phyloP scores from a whole-genome alignment of 2,888 invertebrate species.

The Caenorhabditis sulstoni region DNA sequence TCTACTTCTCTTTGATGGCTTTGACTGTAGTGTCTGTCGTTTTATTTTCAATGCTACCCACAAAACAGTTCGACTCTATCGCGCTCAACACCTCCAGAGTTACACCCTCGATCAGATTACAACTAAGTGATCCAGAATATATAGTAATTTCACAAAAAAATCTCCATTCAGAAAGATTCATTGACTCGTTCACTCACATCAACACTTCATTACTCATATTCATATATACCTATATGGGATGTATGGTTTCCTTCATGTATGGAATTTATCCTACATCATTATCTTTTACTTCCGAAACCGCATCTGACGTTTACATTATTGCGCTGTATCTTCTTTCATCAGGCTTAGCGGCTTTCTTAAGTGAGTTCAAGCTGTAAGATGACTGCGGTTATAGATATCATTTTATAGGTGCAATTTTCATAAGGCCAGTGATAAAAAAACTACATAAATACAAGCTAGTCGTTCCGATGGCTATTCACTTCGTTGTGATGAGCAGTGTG shows the following conservation, averaged over 20 bases:
- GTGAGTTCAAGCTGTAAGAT: no score
- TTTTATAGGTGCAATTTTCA: slow-evolving; percentile 50
- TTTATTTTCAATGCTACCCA: slow-evolving; percentile 56
- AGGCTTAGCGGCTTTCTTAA: slow-evolving; percentile 56
- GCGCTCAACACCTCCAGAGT: slow-evolving; percentile 45
- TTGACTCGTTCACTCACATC: slow-evolving; percentile 36
- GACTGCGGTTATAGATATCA: no score
- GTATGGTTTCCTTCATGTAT: slow-evolving; percentile 60
- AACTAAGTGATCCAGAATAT: slow-evolving; percentile 43
- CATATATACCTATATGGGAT: slow-evolving; percentile 61
- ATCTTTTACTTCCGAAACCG: slow-evolving; percentile 51
- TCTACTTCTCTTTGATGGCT: slow-evolving; percentile 56
- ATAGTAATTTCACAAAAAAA: neutral
- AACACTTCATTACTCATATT: slow-evolving; percentile 54
- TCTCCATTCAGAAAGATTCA: slow-evolving; percentile 50
- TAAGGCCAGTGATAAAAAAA: slow-evolving; percentile 60
- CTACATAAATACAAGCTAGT: slow-evolving; percentile 60
- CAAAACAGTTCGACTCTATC: slow-evolving; percentile 61
- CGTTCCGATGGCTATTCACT: slow-evolving; percentile 55
- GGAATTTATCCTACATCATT: slow-evolving; percentile 62
- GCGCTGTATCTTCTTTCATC: slow-evolving; percentile 52
- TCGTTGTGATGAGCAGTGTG: slow-evolving; percentile 16
- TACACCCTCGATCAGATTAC: slow-evolving; percentile 29
- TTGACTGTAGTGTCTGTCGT: slow-evolving; percentile 48
- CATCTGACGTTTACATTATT: slow-evolving; percentile 58